These are phyloP conservation scores for Notodonta dromedarius DNA, from an alignment of 2,888 invertebrate species.

Conservation along the genomic window DNA sequence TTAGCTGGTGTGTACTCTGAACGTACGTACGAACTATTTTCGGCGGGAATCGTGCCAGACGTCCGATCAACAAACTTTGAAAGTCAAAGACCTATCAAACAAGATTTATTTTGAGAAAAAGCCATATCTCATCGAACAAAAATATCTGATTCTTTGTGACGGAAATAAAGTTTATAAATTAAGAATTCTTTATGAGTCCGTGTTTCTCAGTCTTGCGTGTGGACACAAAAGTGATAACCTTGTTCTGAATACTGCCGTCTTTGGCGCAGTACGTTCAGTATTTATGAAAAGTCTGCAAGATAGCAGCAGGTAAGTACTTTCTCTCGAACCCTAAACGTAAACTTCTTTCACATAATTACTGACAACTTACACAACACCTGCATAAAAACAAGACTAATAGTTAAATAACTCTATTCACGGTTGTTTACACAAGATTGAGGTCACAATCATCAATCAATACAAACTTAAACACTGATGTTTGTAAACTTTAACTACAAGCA, in stretches of 20 bases:
- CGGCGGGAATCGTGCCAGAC: conserved; percentile 36
- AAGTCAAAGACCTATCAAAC: conserved; percentile 42
- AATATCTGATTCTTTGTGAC: conserved; percentile 25
- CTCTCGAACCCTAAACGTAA: no score
- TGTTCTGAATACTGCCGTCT: neutral
- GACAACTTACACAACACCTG: no score
- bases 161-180: conserved; percentile 20
- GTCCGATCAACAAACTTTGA: conserved; percentile 15
- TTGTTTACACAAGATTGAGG: no score
- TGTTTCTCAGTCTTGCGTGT: neutral
- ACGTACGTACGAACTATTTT: conserved; percentile 36
- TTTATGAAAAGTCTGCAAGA: no score
- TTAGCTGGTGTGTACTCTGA: conserved; percentile 16
- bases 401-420: no score
- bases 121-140: conserved; percentile 14
- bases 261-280: neutral
- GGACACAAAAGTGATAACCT: neutral
- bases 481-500: no score
- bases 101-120: conserved; percentile 14
- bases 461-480: no score
- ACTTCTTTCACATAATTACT: no score
- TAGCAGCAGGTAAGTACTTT: no score
- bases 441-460: no score
- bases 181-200: neutral
- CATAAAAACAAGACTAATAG: no score